These are phyloP conservation scores for Agelastica alni DNA, from an alignment of 2,888 invertebrate species.

Conservation along the genomic window DNA sequence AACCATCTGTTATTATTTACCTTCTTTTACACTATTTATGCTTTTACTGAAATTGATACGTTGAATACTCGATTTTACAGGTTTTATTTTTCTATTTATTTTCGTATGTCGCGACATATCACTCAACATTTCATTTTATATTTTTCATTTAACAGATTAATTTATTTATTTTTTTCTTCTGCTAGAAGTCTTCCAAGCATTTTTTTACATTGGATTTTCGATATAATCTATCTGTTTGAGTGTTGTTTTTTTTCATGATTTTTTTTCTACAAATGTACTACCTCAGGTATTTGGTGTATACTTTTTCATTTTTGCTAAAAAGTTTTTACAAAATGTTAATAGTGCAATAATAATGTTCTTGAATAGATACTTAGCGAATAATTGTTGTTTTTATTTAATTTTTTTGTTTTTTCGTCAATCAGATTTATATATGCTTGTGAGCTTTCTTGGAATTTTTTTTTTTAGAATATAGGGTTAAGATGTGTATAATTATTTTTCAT, in stretches of 20 bases:
- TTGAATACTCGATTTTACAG: constrained; percentile 35
- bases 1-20: constrained; percentile 26
- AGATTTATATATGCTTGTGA: constrained; percentile 36
- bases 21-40: constrained; percentile 25
- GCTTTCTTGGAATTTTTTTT: constrained; percentile 43
- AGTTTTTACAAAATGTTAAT: constrained; percentile 36
- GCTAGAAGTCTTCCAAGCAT: constrained; percentile 45
- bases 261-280: constrained; percentile 42
- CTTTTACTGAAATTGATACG: constrained; percentile 29
- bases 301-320: constrained; percentile 43
- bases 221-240: constrained; percentile 26
- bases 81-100: constrained; percentile 36
- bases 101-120: constrained; percentile 35
- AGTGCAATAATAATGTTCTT: constrained; percentile 46
- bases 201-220: constrained; percentile 27
- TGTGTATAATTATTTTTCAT: constrained; percentile 50
- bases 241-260: constrained; percentile 24
- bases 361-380: constrained; percentile 23
- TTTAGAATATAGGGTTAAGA: constrained; percentile 43
- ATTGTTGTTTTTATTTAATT: constrained; percentile 23
- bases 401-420: constrained; percentile 24
- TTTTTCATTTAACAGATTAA: constrained; percentile 19
- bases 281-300: constrained; percentile 48
- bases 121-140: constrained; percentile 30
- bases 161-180: constrained; percentile 36